Conservation (phyloP, 2,888 invertebrate species). For the Malthinus seriepunctatus region DNA sequence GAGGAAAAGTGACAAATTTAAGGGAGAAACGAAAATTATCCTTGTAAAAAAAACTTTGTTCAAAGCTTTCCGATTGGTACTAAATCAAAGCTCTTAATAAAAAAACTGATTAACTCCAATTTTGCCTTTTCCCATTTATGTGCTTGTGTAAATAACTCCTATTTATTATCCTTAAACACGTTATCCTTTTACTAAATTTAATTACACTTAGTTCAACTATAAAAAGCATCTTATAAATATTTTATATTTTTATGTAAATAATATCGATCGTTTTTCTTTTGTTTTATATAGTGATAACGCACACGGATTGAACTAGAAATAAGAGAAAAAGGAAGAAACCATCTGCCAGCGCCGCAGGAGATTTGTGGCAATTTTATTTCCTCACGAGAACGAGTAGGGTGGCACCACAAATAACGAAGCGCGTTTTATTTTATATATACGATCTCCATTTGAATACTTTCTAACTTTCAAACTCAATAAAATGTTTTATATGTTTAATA, state of each 20-base stretch:
- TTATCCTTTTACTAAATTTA: no score
- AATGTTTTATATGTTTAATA: slow-evolving; percentile 5
- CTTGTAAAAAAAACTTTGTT: no score
- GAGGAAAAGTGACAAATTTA: no score
- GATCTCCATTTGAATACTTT: slow-evolving; percentile 38
- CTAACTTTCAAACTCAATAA: slow-evolving; percentile 5
- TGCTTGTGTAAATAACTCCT: no score
- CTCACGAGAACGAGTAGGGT: slow-evolving; percentile 41
- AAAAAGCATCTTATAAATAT: slow-evolving; percentile 1
- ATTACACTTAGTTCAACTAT: no score
- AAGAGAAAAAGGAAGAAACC: slow-evolving; percentile 19
- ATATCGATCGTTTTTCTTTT: slow-evolving; percentile 35
- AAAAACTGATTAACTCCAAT: no score
- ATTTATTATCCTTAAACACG: no score
- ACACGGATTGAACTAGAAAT: slow-evolving; percentile 36
- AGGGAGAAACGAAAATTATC: no score
- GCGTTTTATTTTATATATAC: slow-evolving; percentile 41
- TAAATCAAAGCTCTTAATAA: no score
- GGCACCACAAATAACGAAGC: slow-evolving; percentile 47
- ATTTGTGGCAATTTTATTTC: slow-evolving; percentile 48
- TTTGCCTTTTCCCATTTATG: no score
- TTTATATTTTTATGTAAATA: slow-evolving; percentile 37
- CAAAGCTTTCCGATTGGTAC: no score
- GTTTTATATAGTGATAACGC: slow-evolving; percentile 40
- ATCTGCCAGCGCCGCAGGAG: slow-evolving; percentile 38